A percentile compares a stretch with the other conserved stretches of the same genome.
phyloP scores from a whole-genome alignment of 2,797 vertebrate species.

The Glyptemys insculpta region DNA sequence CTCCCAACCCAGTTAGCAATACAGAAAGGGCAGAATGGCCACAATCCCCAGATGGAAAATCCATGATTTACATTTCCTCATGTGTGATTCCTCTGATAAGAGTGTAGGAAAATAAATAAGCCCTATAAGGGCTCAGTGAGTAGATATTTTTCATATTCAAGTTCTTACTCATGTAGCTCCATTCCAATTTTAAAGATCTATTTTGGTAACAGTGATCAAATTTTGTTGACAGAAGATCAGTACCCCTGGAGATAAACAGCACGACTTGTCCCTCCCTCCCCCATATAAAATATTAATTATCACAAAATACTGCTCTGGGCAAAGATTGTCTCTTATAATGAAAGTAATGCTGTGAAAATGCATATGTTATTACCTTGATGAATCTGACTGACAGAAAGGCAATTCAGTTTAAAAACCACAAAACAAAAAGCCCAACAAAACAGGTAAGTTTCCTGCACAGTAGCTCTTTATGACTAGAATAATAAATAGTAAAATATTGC shows the following conservation, averaged over 20 bases:
- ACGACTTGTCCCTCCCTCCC: rapidly evolving
- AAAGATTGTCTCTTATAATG: background rate
- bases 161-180: background rate
- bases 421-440: background rate
- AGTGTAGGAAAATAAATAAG: background rate
- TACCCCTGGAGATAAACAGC: rapidly evolving
- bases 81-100: background rate
- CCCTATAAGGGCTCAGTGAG: background rate
- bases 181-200: background rate
- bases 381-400: background rate
- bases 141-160: background rate
- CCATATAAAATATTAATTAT: background rate
- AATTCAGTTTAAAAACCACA: background rate
- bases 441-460: background rate
- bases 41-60: background rate
- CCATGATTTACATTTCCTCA: background rate
- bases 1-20: background rate
- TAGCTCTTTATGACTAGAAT: background rate
- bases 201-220: background rate
- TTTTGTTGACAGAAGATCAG: background rate
- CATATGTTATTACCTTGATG: background rate
- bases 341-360: background rate
- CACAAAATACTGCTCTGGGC: background rate
- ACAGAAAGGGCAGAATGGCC: background rate
- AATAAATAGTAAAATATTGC: background rate